phyloP scores from a whole-genome alignment of 2,888 invertebrate genomes.

The Drosophila affinis region DNA sequence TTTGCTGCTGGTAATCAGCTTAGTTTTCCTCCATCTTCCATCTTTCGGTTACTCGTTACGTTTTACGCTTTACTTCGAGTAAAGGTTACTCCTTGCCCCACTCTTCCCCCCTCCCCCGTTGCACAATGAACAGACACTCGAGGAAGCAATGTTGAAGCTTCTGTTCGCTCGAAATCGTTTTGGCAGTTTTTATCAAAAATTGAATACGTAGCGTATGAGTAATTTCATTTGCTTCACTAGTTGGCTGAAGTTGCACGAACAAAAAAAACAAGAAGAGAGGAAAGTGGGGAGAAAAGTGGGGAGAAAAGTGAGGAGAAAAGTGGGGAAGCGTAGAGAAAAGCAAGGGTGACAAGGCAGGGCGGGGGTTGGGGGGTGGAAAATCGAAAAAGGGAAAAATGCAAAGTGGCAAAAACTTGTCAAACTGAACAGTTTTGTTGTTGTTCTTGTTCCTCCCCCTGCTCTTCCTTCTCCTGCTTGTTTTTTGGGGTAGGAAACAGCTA shows the following conservation, averaged over 20 bases:
- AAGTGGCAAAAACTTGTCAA: slow-evolving; percentile 72
- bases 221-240: slow-evolving; percentile 68
- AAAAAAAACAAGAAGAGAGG: slow-evolving; percentile 13
- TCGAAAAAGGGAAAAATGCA: slow-evolving; percentile 53
- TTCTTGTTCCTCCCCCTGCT: not conserved
- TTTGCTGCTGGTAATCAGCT: slow-evolving; percentile 65
- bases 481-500: slow-evolving; percentile 9
- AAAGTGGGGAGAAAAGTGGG: not conserved
- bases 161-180: slow-evolving; percentile 40
- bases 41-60: slow-evolving; percentile 1
- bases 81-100: not conserved
- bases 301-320: not conserved
- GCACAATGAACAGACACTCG: slow-evolving; percentile 33
- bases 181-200: slow-evolving; percentile 62
- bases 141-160: slow-evolving; percentile 17
- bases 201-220: slow-evolving; percentile 72
- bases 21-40: slow-evolving; percentile 48
- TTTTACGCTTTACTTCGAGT: not conserved
- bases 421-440: slow-evolving; percentile 44
- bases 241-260: slow-evolving; percentile 44
- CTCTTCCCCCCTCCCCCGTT: not conserved
- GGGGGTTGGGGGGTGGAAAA: slow-evolving; percentile 19
- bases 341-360: slow-evolving; percentile 35
- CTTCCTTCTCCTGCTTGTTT: slow-evolving; percentile 29
- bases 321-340: not conserved